Conservation (phyloP, 2,113 vertebrate genomes). For the Oncorhynchus clarkii region DNA sequence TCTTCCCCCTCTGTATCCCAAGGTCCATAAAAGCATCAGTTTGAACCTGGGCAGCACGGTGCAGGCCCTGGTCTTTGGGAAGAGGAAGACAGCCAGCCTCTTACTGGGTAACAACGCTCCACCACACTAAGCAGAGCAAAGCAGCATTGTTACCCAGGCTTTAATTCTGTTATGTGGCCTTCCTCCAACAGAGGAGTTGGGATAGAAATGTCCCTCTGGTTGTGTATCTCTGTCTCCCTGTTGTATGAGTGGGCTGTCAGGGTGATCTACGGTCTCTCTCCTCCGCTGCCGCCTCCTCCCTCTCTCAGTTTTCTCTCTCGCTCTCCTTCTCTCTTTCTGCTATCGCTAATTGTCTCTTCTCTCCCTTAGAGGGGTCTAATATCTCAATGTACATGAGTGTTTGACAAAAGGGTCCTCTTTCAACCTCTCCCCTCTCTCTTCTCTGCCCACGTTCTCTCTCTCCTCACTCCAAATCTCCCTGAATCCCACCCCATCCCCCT, state of each 20-base stretch:
- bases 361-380: neutral
- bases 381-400: neutral
- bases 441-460: neutral
- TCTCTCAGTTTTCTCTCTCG: neutral
- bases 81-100: neutral
- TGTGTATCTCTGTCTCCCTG: neutral
- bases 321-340: neutral
- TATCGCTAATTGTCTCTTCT: neutral
- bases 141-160: neutral
- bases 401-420: neutral
- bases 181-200: neutral
- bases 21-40: neutral
- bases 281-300: neutral
- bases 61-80: neutral
- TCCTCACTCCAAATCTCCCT: neutral
- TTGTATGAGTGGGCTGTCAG: neutral
- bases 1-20: neutral
- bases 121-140: neutral
- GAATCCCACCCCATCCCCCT: neutral
- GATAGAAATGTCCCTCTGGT: neutral
- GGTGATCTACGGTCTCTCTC: neutral
- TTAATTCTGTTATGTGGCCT: neutral
- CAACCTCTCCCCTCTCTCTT: neutral
- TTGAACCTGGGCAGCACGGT: neutral
- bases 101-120: neutral